Evolutionary conservation across 2,888 invertebrate species (phyloP), one percentile per base, ranked within the genome.

Genomic region (Stegana nigrithorax): DNA sequence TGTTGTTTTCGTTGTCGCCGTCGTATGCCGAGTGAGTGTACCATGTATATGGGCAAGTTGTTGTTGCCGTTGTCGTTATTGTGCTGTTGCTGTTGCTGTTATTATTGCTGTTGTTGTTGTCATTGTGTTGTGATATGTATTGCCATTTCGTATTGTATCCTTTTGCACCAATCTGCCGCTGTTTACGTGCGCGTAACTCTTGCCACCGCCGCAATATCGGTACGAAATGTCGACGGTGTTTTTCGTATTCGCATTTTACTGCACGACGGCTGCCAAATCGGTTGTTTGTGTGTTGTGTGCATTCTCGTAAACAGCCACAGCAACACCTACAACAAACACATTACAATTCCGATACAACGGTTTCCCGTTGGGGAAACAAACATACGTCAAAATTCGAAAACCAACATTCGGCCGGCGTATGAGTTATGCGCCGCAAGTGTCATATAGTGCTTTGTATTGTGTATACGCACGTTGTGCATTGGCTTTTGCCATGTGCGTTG

Each of bases 221-320:
- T 68, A 63, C 68, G 70, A 60, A 69, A 70, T 71, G 63, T 62
- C 21, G 67, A 53, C 63, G 66, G 59, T 64, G 60, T 68, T 68
- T 69, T 65, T 59, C 63, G 66, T 65, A 68, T 65, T 68, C 72
- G 69, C 78, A 81, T 81, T 81, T 75, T 71, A 67, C 62, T 67
- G 69, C 69, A 69, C 81, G 75, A 73, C 72, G 67, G 80, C 73
- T 70, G 65, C 58, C 68, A 72, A 75, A 77, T 70, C 73, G 74
- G 75, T 78, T 72, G 60, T 70, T 50, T 68, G 55, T 70, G 67
- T 66, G 47, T 60, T n/a, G 21, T 60, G 64, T 69, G 42, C n/a
- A n/a, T n/a, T n/a, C n/a, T 66, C 60, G 62, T 68, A 50, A 50
- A 50, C 25, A 50, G 26, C n/a, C 21, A 23, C 21, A 47, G 12